Evolutionary conservation across 2,888 invertebrate species (phyloP).

Genomic region (Heteromurus nitidus): DNA sequence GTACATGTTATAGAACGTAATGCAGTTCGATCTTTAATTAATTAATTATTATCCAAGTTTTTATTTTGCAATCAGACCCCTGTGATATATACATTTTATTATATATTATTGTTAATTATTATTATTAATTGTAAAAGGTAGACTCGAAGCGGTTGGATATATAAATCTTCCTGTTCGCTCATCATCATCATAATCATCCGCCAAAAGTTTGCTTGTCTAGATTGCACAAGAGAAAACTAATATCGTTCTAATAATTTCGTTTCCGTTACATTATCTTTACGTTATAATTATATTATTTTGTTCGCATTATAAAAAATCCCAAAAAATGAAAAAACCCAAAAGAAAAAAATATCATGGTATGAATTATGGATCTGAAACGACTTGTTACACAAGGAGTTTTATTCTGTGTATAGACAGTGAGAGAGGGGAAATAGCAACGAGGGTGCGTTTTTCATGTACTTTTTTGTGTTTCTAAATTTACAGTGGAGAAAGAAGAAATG

Average conservation of each 20-base stretch:
- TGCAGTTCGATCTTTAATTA: constrained; percentile 52
- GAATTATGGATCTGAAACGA: constrained; percentile 33
- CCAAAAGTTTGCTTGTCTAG: constrained; percentile 65
- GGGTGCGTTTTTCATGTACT: constrained; percentile 53
- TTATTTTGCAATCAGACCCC: constrained; percentile 68
- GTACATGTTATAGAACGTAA: constrained; percentile 17
- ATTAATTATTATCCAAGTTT: constrained; percentile 42
- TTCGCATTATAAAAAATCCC: too few species aligned
- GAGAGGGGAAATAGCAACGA: constrained; percentile 16
- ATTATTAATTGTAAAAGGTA: not conserved
- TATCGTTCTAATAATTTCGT: not conserved
- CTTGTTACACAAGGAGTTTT: not conserved
- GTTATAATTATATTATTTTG: too few species aligned
- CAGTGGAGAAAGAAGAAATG: too few species aligned
- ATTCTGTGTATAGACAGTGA: not conserved
- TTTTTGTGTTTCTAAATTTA: constrained; percentile 21
- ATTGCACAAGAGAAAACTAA: constrained; percentile 22
- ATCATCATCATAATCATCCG: constrained; percentile 40
- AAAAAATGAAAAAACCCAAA: constrained; percentile 29
- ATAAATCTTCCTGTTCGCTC: constrained; percentile 6
- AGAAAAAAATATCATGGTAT: constrained; percentile 7
- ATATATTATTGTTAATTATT: constrained; percentile 19
- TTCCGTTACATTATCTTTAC: too few species aligned
- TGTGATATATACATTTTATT: constrained; percentile 64
- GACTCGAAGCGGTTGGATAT: not conserved